Evolutionary conservation across 2,888 invertebrate genomes (phyloP).

Genomic region (Kuschelorhynchus macadamiae): DNA sequence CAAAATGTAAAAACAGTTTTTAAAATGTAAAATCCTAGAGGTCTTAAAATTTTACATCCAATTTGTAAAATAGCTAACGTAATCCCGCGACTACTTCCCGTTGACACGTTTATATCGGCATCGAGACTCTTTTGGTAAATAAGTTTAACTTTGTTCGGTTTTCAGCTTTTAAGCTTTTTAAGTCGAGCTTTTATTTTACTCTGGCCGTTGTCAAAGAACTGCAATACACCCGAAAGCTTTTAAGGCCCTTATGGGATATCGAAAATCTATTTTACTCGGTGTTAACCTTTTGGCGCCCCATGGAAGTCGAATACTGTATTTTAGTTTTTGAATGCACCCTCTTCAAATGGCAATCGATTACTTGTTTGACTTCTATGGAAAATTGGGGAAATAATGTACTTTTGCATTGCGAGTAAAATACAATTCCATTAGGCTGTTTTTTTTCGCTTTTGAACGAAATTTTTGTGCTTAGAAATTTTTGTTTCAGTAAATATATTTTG

Average conservation of each 20-base stretch:
- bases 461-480: too few species aligned
- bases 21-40: too few species aligned
- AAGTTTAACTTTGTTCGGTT: constrained; percentile 29
- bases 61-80: not conserved
- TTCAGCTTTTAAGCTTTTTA: constrained; percentile 35
- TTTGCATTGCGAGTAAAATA: not conserved
- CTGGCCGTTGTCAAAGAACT: constrained; percentile 37
- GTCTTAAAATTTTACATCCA: not conserved
- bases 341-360: not conserved
- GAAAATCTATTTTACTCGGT: constrained; percentile 39
- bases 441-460: not conserved
- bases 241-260: constrained; percentile 32
- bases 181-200: constrained; percentile 36
- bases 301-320: constrained; percentile 14
- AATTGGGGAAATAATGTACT: not conserved
- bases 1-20: too few species aligned
- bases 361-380: constrained; percentile 4
- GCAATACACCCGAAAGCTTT: constrained; percentile 41
- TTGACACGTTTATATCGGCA: not conserved
- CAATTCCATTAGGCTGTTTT: not conserved
- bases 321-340: constrained; percentile 4
- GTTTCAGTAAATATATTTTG: too few species aligned
- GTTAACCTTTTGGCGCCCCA: constrained; percentile 28
- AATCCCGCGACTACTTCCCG: not conserved
- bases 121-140: constrained; percentile 17